Evolutionary conservation across 2,113 vertebrate genomes (phyloP), one percentile per base, ranked within the genome.

Genomic region (Myotis lucifugus): DNA sequence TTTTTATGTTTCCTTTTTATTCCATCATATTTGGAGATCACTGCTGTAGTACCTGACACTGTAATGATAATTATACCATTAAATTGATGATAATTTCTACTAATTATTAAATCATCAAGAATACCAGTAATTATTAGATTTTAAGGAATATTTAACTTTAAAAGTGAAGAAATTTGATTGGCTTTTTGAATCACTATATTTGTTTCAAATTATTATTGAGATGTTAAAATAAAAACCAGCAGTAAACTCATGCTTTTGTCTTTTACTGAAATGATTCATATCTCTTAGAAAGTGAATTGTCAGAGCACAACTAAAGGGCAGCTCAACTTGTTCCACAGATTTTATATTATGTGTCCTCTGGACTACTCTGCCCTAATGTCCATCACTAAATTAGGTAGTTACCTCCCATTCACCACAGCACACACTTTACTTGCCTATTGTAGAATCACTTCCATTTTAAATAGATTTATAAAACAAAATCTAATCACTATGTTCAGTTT

Each of bases 61-160:
- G 89, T 37, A 52, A 79, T 19, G 15, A 48, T 88, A 95, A 32
- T 89, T 95, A 67, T 19, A 50, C 0, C 52, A 6, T 94, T 64
- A 93, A 86, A 79, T 78, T 48, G 42, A 34, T 76, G 25, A 19
- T n/a, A 69, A 37, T 14, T 10, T 89, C 56, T 79, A 76, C 40
- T 76, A 40, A 77, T 83, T 78, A 86, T 81, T 82, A 89, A 87
- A 67, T 83, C n/a, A 90, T 25, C 6, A 77, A 56, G 37, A 64
- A 13, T 13, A 66, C 2, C 46, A 54, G 7, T 29, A 6, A 76
- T 90, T 77, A 48, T 46, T 95, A 87, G 6, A 48, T 27, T 90
- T 61, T 81, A 48, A 54, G 10, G 6, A 52, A 85, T 50, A 40
- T 32, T 66, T 34, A 18, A 5, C 27, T 77, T 91, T 88, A 84